phyloP scores from a whole-genome alignment of 2,888 invertebrate genomes.

The Atethmia centrago region DNA sequence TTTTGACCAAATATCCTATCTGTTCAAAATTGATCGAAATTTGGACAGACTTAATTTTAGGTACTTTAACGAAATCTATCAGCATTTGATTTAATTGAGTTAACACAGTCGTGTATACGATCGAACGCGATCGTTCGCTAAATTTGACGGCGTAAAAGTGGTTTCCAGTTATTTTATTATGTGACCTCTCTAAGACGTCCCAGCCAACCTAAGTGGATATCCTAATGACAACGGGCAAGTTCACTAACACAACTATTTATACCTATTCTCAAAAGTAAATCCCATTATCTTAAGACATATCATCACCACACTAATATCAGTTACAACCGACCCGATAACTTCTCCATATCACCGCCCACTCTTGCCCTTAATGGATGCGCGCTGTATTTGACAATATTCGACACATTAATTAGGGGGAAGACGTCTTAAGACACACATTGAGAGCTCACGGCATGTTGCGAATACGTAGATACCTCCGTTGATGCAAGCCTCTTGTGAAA shows the following conservation, averaged over 20 bases:
- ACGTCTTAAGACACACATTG: slow-evolving; percentile 65
- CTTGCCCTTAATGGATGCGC: slow-evolving; percentile 81
- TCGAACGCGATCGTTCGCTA: too few species aligned
- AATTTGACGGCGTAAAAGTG: neutral
- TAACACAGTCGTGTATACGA: too few species aligned
- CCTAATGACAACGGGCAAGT: neutral
- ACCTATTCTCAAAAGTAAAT: neutral
- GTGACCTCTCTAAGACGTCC: neutral
- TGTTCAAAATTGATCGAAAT: neutral
- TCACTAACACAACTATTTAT: neutral
- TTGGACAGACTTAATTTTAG: neutral
- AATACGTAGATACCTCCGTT: slow-evolving; percentile 53
- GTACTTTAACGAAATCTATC: neutral
- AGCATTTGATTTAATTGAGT: too few species aligned
- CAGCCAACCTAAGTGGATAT: neutral
- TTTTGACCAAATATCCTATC: too few species aligned
- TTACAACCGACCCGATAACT: slow-evolving; percentile 70
- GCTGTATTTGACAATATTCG: slow-evolving; percentile 86
- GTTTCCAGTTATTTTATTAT: neutral
- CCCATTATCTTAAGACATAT: slow-evolving; percentile 54
- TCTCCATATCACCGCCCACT: slow-evolving; percentile 79
- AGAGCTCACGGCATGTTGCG: slow-evolving; percentile 59
- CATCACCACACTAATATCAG: slow-evolving; percentile 55
- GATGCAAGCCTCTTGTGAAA: slow-evolving; percentile 62
- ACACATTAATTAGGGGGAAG: slow-evolving; percentile 84